Percentiles rank a stretch among this genome's conserved stretches.
Conservation (phyloP, 1,140 invertebrate species). For the Nylanderia fulva region DNA sequence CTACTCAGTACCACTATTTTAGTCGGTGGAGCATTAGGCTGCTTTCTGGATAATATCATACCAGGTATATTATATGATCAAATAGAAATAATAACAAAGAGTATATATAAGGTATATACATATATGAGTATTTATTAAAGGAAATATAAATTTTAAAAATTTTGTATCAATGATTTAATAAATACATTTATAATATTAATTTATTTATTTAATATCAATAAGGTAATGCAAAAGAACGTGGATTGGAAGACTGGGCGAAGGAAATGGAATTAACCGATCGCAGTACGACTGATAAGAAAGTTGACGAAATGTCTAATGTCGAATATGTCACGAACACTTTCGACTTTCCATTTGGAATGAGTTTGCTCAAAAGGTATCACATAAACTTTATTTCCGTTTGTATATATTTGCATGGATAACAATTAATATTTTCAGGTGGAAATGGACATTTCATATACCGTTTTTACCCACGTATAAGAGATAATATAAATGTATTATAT, state of each 20-base stretch:
- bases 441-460: conserved; percentile 89
- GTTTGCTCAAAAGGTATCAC: conserved; percentile 86
- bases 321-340: conserved; percentile 87
- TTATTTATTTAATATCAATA: conserved; percentile 41
- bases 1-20: conserved; percentile 94
- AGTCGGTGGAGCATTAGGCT: conserved; percentile 92
- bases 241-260: conserved; percentile 89
- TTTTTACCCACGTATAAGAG: conserved; percentile 90
- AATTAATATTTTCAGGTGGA: conserved; percentile 86
- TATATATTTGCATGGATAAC: neutral
- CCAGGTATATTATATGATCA: conserved; percentile 88
- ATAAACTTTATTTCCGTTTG: neutral
- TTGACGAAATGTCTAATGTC: conserved; percentile 48
- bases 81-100: neutral
- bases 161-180: no score
- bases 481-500: neutral
- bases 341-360: conserved; percentile 91
- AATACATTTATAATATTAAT: no score
- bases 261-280: conserved; percentile 88
- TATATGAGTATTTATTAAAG: no score
- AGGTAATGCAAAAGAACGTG: conserved; percentile 90
- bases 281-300: conserved; percentile 82
- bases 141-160: no score
- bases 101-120: no score
- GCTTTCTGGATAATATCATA: conserved; percentile 93